These are phyloP conservation scores for Triplophysa dalaica DNA, from an alignment of 2,113 vertebrate species.

Conservation along the genomic window DNA sequence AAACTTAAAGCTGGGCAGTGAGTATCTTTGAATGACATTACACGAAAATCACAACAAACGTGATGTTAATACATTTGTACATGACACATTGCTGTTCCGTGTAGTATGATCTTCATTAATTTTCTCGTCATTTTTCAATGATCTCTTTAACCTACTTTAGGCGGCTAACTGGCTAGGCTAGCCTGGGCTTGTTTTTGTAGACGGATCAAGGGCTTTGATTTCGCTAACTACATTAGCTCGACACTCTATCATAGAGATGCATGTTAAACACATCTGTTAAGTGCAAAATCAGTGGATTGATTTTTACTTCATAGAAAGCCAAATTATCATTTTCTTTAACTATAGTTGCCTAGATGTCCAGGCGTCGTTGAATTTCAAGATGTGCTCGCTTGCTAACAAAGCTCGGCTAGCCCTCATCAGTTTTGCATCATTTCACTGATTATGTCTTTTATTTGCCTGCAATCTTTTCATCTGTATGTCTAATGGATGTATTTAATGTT, in stretches of 20 bases:
- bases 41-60: background rate
- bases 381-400: constrained; percentile 30
- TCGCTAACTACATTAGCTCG: constrained; percentile 26
- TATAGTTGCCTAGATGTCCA: background rate
- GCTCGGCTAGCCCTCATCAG: constrained; percentile 13
- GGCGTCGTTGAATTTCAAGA: constrained; percentile 7
- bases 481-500: background rate
- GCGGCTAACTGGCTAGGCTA: constrained; percentile 52
- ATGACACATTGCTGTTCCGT: too few relatives aligned
- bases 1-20: constrained; percentile 76
- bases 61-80: background rate
- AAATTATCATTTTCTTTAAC: background rate
- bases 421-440: background rate
- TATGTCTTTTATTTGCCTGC: background rate
- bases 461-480: background rate
- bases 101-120: background rate
- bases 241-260: background rate
- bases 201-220: constrained; percentile 57
- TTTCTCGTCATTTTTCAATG: constrained; percentile 2
- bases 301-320: background rate
- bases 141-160: constrained; percentile 50
- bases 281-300: background rate
- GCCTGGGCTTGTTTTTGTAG: constrained; percentile 67
- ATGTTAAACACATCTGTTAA: background rate
- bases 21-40: constrained; percentile 58